These are phyloP conservation scores for Lepidurus apus DNA, from an alignment of 1,140 invertebrate genomes.

Conservation along the genomic window DNA sequence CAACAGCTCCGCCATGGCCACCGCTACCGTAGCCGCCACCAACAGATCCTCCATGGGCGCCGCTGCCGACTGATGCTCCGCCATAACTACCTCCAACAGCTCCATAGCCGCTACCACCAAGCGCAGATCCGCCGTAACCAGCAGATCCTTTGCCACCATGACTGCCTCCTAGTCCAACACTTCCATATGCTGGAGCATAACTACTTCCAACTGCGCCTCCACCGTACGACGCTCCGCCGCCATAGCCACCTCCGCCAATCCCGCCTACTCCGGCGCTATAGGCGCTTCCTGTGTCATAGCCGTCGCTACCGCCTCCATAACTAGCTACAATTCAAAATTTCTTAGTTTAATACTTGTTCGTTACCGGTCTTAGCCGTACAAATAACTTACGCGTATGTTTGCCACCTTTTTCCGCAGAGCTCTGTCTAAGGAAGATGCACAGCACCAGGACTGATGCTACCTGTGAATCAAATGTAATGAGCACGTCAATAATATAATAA, in stretches of 20 bases:
- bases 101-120: not conserved
- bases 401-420: not conserved
- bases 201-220: too few species aligned
- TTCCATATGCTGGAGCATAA: too few species aligned
- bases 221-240: not conserved
- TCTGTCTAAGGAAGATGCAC: not conserved
- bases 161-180: not conserved
- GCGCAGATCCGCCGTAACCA: not conserved
- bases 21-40: not conserved
- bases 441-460: not conserved
- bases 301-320: conserved; percentile 23
- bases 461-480: not conserved
- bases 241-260: conserved; percentile 26
- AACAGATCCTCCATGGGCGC: too few species aligned
- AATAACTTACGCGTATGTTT: conserved; percentile 21
- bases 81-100: not conserved
- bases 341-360: not conserved
- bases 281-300: conserved; percentile 27
- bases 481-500: too few species aligned
- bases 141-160: not conserved
- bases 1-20: too few species aligned
- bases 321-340: conserved; percentile 9
- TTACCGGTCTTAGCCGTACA: not conserved
- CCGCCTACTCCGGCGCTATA: conserved; percentile 28
- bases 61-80: too few species aligned